These are phyloP conservation scores for Myotis planiceps DNA, from an alignment of 2,797 vertebrate genomes.

Conservation along the genomic window DNA sequence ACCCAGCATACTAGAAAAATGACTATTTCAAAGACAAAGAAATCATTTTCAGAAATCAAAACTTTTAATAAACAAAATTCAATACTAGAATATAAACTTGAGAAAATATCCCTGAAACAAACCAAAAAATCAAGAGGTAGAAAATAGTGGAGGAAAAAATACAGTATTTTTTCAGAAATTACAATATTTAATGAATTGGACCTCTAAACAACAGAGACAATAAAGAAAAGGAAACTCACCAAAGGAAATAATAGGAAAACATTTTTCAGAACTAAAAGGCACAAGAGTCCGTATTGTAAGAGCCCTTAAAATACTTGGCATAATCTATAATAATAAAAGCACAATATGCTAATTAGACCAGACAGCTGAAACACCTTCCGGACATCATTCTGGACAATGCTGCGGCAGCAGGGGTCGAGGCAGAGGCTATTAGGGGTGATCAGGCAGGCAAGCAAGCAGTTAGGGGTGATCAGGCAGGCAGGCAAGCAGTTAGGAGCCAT, in stretches of 20 bases:
- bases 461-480: too few species aligned
- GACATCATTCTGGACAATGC: too few species aligned
- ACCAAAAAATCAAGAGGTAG: constrained; percentile 19
- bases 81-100: neutral
- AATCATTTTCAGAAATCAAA: neutral
- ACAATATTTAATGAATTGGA: neutral
- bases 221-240: neutral
- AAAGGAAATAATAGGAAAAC: neutral
- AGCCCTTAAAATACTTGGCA: neutral
- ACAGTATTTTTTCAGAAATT: neutral
- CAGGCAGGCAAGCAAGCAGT: too few species aligned
- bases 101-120: neutral
- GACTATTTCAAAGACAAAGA: neutral
- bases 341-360: too few species aligned
- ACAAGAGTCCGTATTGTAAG: neutral
- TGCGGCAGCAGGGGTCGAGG: rapidly evolving
- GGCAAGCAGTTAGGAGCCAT: too few species aligned
- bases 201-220: neutral
- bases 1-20: neutral
- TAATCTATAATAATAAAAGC: neutral
- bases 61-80: neutral
- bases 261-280: neutral
- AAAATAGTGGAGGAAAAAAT: neutral
- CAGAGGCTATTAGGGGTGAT: too few species aligned
- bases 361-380: too few species aligned